phyloP scores from a whole-genome alignment of 1,140 invertebrate genomes.

The Apis florea region DNA sequence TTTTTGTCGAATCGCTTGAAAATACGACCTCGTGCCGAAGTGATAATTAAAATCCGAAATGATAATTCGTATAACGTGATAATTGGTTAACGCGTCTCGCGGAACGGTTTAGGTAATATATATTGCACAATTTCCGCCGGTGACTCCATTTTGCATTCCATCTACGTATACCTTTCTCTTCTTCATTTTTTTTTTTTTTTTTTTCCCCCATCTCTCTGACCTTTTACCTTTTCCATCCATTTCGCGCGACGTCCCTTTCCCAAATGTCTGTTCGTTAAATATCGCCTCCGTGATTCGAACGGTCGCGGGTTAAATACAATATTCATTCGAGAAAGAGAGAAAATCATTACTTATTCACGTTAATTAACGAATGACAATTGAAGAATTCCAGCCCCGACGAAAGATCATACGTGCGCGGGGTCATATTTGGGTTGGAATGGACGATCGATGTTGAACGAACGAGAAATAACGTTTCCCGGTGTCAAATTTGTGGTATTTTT shows the following conservation, averaged over 20 bases:
- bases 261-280: neutral
- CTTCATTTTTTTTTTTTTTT: neutral
- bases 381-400: neutral
- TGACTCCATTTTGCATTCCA: neutral
- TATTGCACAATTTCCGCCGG: slow-evolving; percentile 19
- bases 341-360: slow-evolving; percentile 23
- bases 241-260: too few species aligned
- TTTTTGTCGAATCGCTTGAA: neutral
- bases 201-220: neutral
- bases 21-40: neutral
- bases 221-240: neutral
- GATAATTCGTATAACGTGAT: neutral
- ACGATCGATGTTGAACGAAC: neutral
- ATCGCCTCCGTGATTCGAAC: neutral
- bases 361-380: slow-evolving; percentile 38
- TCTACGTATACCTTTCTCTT: too few species aligned
- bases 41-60: neutral
- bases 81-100: slow-evolving; percentile 33
- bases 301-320: neutral
- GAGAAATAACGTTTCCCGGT: neutral
- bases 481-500: too few species aligned
- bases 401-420: too few species aligned
- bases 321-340: neutral
- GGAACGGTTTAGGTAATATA: slow-evolving; percentile 37
- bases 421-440: too few species aligned